Evolutionary conservation across 2,113 vertebrate genomes (phyloP).

Genomic region (Mungos mungo): DNA sequence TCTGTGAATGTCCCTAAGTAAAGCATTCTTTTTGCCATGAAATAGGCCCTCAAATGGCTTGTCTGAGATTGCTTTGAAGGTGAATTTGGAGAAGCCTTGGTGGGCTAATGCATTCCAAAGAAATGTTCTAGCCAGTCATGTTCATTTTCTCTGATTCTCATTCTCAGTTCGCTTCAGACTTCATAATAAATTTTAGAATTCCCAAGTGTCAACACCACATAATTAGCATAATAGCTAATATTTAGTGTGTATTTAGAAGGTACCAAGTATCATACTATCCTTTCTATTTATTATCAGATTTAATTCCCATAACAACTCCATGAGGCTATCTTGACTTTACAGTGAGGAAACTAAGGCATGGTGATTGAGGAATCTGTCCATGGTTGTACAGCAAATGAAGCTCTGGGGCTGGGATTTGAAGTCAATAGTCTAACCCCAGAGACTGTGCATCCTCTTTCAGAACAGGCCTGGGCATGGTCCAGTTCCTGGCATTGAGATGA

Average conservation of each 20-base stretch:
- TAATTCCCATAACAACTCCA: not conserved
- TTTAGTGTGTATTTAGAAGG: not conserved
- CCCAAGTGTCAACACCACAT: not conserved
- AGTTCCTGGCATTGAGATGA: not conserved
- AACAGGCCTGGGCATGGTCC: accelerated
- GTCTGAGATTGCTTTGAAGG: not conserved
- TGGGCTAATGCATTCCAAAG: not conserved
- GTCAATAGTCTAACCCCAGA: not conserved
- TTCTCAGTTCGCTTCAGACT: not conserved
- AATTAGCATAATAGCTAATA: not conserved
- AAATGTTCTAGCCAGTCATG: not conserved
- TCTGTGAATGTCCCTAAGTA: not conserved
- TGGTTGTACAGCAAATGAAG: not conserved
- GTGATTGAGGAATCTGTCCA: not conserved
- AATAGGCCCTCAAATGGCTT: not conserved
- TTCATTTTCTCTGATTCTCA: not conserved
- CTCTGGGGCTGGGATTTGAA: not conserved
- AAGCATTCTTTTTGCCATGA: not conserved
- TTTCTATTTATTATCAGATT: not conserved
- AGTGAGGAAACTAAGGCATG: not conserved
- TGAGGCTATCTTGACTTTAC: not conserved
- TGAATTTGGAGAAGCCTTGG: constrained; percentile 9
- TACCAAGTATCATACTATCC: not conserved
- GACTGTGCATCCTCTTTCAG: not conserved
- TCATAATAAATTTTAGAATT: not conserved